Conservation (phyloP, 2,888 invertebrate genomes). For the Zhengitettix transpicula region DNA sequence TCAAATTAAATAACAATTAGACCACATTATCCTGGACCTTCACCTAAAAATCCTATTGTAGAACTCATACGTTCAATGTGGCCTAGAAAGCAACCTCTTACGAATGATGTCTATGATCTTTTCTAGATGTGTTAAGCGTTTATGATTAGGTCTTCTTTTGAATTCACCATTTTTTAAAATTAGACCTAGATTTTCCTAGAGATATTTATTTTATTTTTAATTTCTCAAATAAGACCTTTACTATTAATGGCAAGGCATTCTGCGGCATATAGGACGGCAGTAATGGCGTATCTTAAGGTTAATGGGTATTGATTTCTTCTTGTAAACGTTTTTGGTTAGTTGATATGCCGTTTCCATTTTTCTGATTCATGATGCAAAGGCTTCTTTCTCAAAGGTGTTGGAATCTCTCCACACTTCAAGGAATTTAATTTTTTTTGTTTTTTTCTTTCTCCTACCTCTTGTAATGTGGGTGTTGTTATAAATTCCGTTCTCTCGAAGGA, state of each 20-base stretch:
- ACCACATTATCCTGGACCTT: no score
- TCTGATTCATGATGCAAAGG: neutral
- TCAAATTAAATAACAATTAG: no score
- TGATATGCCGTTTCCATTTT: neutral
- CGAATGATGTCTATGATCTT: neutral
- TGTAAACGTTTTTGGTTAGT: neutral
- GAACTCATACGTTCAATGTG: no score
- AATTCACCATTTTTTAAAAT: neutral
- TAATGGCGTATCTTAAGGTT: conserved; percentile 1
- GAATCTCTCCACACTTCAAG: neutral
- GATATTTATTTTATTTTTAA: neutral
- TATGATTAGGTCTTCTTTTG: neutral
- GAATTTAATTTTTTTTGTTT: neutral
- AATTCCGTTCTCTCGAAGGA: neutral
- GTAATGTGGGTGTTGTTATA: neutral
- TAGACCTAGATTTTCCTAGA: neutral
- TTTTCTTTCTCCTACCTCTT: neutral
- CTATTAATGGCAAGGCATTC: neutral
- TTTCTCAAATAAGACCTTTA: neutral
- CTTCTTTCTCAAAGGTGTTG: neutral
- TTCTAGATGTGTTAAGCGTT: neutral
- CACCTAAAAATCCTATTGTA: no score
- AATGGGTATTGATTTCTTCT: neutral
- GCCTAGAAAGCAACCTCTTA: no score
- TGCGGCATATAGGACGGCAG: neutral